Evolutionary conservation across 2,113 vertebrate species (phyloP).

Genomic region (Poicephalus meyeri): DNA sequence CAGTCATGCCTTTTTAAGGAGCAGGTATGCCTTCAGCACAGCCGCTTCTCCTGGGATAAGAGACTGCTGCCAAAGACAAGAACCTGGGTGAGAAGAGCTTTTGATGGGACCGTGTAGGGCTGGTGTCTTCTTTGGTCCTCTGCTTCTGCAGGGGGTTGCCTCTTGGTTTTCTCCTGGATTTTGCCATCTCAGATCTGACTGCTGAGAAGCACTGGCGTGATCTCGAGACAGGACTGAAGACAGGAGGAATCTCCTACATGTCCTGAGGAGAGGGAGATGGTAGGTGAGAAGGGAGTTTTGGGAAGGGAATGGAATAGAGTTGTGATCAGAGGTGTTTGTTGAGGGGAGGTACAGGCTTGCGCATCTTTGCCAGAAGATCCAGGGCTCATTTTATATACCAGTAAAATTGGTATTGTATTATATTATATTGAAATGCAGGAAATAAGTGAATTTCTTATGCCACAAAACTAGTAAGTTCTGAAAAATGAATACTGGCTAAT

Average conservation of each 20-base stretch:
- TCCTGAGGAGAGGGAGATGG: background rate
- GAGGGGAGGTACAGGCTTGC: background rate
- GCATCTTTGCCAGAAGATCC: background rate
- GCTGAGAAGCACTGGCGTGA: background rate
- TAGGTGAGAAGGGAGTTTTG: background rate
- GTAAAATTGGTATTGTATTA: accelerated
- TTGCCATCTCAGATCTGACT: background rate
- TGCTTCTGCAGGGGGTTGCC: background rate
- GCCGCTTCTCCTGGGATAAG: background rate
- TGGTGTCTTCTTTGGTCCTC: background rate
- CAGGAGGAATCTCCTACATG: background rate
- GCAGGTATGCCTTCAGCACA: background rate
- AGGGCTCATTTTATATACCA: background rate
- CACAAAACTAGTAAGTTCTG: background rate
- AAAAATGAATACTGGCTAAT: background rate
- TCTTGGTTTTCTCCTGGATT: background rate
- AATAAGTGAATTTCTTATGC: background rate
- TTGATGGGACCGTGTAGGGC: background rate
- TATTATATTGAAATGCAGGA: background rate
- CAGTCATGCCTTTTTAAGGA: background rate
- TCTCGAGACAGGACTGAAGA: accelerated
- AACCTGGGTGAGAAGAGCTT: background rate
- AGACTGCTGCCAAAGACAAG: background rate
- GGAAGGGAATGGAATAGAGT: background rate
- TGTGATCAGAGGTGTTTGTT: accelerated